Percentiles rank a stretch among this genome's conserved stretches.
These are phyloP conservation scores for Dinothrombium tinctorium DNA, from an alignment of 1,140 invertebrate genomes.

Conservation along the genomic window DNA sequence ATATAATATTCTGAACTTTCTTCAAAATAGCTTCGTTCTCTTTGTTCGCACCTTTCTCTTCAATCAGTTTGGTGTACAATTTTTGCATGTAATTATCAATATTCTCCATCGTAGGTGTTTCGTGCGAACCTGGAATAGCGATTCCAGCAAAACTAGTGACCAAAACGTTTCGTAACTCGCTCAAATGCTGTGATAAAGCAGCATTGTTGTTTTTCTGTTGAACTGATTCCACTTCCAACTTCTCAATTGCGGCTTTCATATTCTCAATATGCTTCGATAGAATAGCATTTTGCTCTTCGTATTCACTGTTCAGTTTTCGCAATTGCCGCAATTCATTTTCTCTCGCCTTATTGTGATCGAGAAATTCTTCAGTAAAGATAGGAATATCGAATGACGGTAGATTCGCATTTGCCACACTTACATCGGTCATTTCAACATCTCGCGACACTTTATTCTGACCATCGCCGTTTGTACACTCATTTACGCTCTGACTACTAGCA, in stretches of 20 bases:
- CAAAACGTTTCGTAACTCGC: not conserved
- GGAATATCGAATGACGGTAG: too few species aligned
- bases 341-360: slow-evolving; percentile 78
- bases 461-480: too few species aligned
- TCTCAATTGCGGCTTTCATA: slow-evolving; percentile 17
- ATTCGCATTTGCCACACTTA: too few species aligned
- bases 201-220: slow-evolving; percentile 1
- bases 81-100: slow-evolving; percentile 3
- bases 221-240: slow-evolving; percentile 12
- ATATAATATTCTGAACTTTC: not conserved
- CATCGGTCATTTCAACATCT: too few species aligned
- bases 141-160: not conserved
- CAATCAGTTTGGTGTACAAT: not conserved
- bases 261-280: slow-evolving; percentile 70
- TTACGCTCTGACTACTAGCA: too few species aligned
- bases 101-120: slow-evolving; percentile 2
- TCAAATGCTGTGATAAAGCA: not conserved
- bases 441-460: too few species aligned
- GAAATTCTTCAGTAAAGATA: slow-evolving; percentile 86
- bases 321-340: slow-evolving; percentile 68
- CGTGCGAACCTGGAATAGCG: not conserved
- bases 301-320: slow-evolving; percentile 70
- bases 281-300: slow-evolving; percentile 81
- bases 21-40: slow-evolving; percentile 1
- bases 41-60: not conserved